Percentiles rank a stretch among this genome's conserved stretches.
phyloP scores from a whole-genome alignment of 2,888 invertebrate species.

The Torymus tubicola region DNA sequence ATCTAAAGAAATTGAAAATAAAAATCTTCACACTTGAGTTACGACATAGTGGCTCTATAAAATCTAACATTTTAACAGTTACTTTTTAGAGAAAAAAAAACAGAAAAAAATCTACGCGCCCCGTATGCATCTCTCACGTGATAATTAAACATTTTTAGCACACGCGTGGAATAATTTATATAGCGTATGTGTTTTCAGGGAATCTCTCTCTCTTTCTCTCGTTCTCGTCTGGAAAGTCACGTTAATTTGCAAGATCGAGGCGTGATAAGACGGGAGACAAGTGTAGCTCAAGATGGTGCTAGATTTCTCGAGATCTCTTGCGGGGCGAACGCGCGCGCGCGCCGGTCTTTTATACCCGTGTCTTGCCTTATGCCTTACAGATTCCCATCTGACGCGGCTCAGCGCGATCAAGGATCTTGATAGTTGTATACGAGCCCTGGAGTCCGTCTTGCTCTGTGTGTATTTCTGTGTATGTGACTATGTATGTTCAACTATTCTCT shows the following conservation, averaged over 20 bases:
- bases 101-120: neutral
- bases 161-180: constrained; percentile 56
- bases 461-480: no score
- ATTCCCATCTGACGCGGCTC: constrained; percentile 54
- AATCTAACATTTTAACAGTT: constrained; percentile 33
- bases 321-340: constrained; percentile 12
- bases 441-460: no score
- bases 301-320: constrained; percentile 60
- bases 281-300: constrained; percentile 65
- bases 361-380: constrained; percentile 49
- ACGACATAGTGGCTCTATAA: constrained; percentile 10
- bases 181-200: constrained; percentile 25
- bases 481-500: neutral
- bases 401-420: constrained; percentile 49
- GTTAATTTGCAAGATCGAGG: constrained; percentile 60
- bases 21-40: constrained; percentile 1
- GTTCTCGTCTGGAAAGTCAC: constrained; percentile 46
- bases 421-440: constrained; percentile 18
- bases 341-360: constrained; percentile 49
- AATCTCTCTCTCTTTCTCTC: constrained; percentile 16
- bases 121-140: neutral
- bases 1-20: neutral
- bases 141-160: constrained; percentile 56
- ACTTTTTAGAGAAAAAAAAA: constrained; percentile 6
- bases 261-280: constrained; percentile 59